Percentiles rank a stretch among this genome's conserved stretches.
Evolutionary conservation across 2,797 vertebrate genomes (phyloP).

Genomic region (Chlorospingus flavigularis): DNA sequence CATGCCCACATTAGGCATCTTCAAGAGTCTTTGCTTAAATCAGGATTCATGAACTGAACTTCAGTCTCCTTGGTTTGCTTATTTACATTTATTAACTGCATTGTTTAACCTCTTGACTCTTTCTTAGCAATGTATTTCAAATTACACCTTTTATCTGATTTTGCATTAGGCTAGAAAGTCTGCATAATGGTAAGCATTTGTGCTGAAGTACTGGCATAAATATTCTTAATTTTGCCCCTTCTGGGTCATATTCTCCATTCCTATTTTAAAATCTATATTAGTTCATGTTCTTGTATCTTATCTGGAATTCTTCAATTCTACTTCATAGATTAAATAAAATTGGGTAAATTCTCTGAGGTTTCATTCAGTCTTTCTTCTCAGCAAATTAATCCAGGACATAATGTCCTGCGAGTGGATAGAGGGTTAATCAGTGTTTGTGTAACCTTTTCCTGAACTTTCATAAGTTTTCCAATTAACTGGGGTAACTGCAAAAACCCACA

Average conservation of each 20-base stretch:
- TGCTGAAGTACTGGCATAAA: background rate
- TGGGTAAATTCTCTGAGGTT: conserved; percentile 36
- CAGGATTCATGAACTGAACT: background rate
- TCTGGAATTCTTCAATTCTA: background rate
- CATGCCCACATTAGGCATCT: background rate
- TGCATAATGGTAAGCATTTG: background rate
- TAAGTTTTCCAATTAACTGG: conserved; percentile 80
- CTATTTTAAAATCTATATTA: conserved; percentile 16
- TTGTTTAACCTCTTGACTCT: background rate
- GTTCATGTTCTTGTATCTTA: background rate
- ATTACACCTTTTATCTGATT: conserved; percentile 43
- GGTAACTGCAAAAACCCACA: background rate
- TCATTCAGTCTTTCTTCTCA: conserved; percentile 30
- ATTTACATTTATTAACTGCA: conserved; percentile 4
- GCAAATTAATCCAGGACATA: conserved; percentile 42
- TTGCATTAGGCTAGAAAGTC: background rate
- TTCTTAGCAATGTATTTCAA: background rate
- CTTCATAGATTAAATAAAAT: conserved; percentile 22
- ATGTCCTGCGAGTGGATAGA: background rate
- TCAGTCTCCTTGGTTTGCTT: background rate
- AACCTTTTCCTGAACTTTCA: conserved; percentile 79
- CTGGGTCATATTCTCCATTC: background rate
- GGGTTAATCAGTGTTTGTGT: conserved; percentile 76
- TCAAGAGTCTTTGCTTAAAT: background rate
- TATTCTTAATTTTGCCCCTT: background rate